Evolutionary conservation across 2,888 invertebrate genomes (phyloP), one percentile per base, ranked within the genome.

Genomic region (Pyrgus malvae): DNA sequence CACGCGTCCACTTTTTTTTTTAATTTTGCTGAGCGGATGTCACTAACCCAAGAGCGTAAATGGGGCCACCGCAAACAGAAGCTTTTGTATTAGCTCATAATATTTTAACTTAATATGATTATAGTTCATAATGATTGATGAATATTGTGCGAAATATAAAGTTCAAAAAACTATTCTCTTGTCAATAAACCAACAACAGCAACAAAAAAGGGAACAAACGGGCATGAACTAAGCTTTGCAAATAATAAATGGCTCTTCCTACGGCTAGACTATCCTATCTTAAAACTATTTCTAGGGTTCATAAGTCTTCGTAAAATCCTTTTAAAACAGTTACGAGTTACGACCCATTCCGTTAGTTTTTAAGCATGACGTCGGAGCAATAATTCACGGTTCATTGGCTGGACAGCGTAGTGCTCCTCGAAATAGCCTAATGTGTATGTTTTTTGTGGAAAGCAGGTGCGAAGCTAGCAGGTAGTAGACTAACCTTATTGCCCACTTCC

Each of bases 371-470:
- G 66, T 66, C 65, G 65, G 68, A 68, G 67, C 67, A 72, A 76
- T 77, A 78, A 76, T 76, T 76, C 63, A 77, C 67, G 69, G 76
- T 76, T 76, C 73, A 74, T 68, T 71, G 69, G 65, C 65, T 72
- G 62, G 66, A 63, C 64, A 66, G 60, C 65, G 72, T 69, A 56
- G 72, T 74, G 71, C 65, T 67, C 68, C 78, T 75, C 67, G 62
- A 82, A 65, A 67, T 67, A 67, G 64, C 60, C 49, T 45, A 45
- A 65, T 63, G 66, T 86, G 73, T 76, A 76, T 74, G 74, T 82
- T 80, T 83, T 87, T 84, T 86, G 72, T 83, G 66, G 68, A 77
- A 72, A 81, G 80, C 83, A 86, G 87, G 86, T 86, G 87, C 74
- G 70, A 40, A 21, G 29, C 42, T 27, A 41, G 56, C 66, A 67